Conservation (phyloP, 2,888 invertebrate species). For the Drosophila cognata region DNA sequence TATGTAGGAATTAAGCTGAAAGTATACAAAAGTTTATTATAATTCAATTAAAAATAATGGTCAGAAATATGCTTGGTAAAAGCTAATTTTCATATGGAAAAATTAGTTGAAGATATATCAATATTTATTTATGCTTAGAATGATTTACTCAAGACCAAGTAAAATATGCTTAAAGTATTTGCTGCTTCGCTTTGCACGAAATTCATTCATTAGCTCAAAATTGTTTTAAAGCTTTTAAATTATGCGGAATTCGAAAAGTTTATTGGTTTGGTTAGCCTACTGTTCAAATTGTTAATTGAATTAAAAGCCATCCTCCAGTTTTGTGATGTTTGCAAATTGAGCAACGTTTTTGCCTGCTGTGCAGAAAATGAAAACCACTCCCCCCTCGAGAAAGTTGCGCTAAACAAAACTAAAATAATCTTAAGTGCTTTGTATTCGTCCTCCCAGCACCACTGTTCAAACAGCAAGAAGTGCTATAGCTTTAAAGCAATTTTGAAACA, state of each 20-base stretch:
- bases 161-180: conserved; percentile 15
- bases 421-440: conserved; percentile 53
- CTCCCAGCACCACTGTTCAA: background rate
- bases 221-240: conserved; percentile 79
- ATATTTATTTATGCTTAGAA: background rate
- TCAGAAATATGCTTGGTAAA: background rate
- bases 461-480: conserved; percentile 39
- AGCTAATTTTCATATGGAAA: background rate
- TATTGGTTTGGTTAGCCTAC: conserved; percentile 78
- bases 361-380: conserved; percentile 11
- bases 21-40: background rate
- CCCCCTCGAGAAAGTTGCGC: conserved; percentile 21
- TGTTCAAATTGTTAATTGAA: conserved; percentile 19
- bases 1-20: conserved; percentile 1
- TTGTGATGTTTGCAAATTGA: conserved; percentile 50
- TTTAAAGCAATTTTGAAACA: conserved; percentile 73
- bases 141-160: conserved; percentile 1
- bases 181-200: conserved; percentile 46
- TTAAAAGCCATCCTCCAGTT: conserved; percentile 21
- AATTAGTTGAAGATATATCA: background rate
- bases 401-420: conserved; percentile 46
- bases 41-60: background rate
- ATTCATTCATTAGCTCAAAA: conserved; percentile 65
- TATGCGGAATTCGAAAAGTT: conserved; percentile 49
- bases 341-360: conserved; percentile 61